A percentile compares a stretch with the other conserved stretches of the same genome.
phyloP scores from a whole-genome alignment of 2,888 invertebrate genomes.

The Oligia latruncula region DNA sequence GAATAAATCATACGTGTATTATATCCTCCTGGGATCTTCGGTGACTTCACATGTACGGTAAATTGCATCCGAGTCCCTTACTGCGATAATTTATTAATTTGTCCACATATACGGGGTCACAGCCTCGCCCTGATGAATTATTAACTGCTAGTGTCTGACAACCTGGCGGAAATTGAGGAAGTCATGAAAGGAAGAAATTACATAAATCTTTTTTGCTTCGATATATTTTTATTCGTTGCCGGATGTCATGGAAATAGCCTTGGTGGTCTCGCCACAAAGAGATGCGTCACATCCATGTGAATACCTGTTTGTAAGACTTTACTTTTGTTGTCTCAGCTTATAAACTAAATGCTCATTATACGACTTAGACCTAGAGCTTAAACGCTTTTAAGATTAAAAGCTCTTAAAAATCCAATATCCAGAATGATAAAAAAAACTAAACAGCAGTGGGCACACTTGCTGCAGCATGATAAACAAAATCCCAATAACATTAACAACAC shows the following conservation, averaged over 20 bases:
- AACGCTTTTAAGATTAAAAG: not conserved
- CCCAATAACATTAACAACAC: constrained; percentile 23
- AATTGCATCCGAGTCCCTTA: constrained; percentile 76
- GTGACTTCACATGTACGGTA: constrained; percentile 68
- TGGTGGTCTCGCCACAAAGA: not conserved
- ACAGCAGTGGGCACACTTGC: not conserved
- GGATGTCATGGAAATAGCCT: not conserved
- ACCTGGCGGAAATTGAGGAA: constrained; percentile 35
- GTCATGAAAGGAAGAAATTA: constrained; percentile 35
- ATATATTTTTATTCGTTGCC: constrained; percentile 15
- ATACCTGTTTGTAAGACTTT: not conserved
- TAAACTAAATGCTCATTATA: not conserved
- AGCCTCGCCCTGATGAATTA: constrained; percentile 55
- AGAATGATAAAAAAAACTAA: not conserved
- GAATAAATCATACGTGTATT: constrained; percentile 57
- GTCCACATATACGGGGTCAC: constrained; percentile 61
- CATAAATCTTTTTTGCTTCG: constrained; percentile 34
- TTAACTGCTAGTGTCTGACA: constrained; percentile 57
- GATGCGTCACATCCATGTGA: not conserved
- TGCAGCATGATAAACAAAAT: not conserved
- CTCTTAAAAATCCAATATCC: not conserved
- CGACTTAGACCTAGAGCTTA: not conserved
- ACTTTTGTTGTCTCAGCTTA: not conserved
- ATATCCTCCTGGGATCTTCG: constrained; percentile 61
- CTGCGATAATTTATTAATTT: constrained; percentile 79